Conservation (phyloP, 2,113 vertebrate species). For the Macquaria australasica region DNA sequence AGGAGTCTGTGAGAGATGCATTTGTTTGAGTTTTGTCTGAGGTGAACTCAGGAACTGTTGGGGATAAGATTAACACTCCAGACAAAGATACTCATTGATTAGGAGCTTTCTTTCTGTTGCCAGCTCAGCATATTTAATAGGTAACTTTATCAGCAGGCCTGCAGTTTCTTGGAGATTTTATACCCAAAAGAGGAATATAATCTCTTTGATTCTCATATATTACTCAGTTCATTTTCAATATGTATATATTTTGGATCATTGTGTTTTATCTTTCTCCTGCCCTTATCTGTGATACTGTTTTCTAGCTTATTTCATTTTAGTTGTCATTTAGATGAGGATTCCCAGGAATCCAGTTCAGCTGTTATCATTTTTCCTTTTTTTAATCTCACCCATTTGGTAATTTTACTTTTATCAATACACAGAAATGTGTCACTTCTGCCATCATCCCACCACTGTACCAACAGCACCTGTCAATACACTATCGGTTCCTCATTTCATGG, state of each 20-base stretch:
- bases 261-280: not conserved
- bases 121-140: slow-evolving; percentile 18
- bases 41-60: slow-evolving; percentile 36
- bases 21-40: slow-evolving; percentile 53
- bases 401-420: not conserved
- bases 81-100: slow-evolving; percentile 32
- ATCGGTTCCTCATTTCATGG: slow-evolving; percentile 34
- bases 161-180: slow-evolving; percentile 6
- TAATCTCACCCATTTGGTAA: not conserved
- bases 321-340: not conserved
- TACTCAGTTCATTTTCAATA: slow-evolving; percentile 3
- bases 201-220: not conserved
- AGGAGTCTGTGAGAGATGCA: slow-evolving; percentile 5
- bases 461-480: slow-evolving; percentile 3
- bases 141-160: slow-evolving; percentile 18
- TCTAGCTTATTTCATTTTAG: not conserved
- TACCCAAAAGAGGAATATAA: not conserved
- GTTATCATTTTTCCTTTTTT: not conserved
- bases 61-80: slow-evolving; percentile 30
- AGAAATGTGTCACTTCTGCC: not conserved
- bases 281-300: not conserved
- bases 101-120: not conserved
- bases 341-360: not conserved
- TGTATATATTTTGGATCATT: not conserved
- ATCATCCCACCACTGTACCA: not conserved